Base-by-base conservation (phyloP, 2,797 vertebrate genomes). In the Oreortyx pictus region DNA sequence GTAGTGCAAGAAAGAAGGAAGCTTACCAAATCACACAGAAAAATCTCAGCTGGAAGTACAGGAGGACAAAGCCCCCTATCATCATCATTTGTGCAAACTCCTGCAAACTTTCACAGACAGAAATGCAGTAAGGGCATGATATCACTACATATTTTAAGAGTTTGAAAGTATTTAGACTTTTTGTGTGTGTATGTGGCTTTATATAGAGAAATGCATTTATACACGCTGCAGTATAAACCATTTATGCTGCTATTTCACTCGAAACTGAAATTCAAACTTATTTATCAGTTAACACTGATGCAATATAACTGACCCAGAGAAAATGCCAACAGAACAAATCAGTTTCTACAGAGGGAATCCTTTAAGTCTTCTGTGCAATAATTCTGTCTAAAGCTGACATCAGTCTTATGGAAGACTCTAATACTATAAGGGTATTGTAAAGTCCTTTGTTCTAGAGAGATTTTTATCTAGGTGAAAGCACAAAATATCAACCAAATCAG, bases 21-120 rank as follows among this genome's bases (percentile, higher is more conserved):
- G 60, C 25, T 90, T 75, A 31, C 35, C 29, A 14, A 74, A 57
- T 68, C 4, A 5, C 2, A 2, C 9, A 37, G 31, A 59, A 82
- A 88, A 73, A 73, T 3, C 76, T 80, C 37, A 92, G 80, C 70
- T 83, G 82, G 86, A 93, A 93, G 50, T 31, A 49, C 9, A n/a
- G 75, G 50, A 75, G 23, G 50, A 22, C 82, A 88, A 70, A 14
- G 19, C 43, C 37, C 22, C 16, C 50, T 73, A 14, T 5, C 49
- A 49, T 25, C 59, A 41, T 1, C 2, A 59, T 33, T 70, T 68
- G 83, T 79, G 82, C 68, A 82, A 88, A 84, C 56, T 62, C 57
- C 56, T 44, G 61, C 68, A 60, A 66, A n/a, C 29, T 44, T 11
- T 68, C 75, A 46, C 14, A 77, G 78, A 23, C 61, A 74, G 75